A percentile compares a stretch with the other conserved stretches of the same genome.
phyloP scores from a whole-genome alignment of 2,113 vertebrate genomes.

The Centropus unirufus region DNA sequence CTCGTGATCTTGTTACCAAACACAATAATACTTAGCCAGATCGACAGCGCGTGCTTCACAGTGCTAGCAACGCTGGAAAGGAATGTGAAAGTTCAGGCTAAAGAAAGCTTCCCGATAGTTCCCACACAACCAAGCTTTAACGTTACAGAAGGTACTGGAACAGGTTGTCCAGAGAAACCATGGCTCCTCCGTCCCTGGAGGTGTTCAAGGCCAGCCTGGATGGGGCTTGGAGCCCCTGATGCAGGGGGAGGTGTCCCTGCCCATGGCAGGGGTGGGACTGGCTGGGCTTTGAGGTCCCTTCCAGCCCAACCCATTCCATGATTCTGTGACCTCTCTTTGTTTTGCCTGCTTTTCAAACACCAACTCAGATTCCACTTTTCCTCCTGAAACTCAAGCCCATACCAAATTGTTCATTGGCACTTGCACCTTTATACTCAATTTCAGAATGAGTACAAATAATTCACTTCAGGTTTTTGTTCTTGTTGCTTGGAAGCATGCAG shows the following conservation, averaged over 20 bases:
- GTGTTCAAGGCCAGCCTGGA: too few species aligned
- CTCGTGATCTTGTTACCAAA: constrained; percentile 92
- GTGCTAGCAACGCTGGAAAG: constrained; percentile 93
- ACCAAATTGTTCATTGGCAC: background rate
- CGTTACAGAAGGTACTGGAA: rapidly evolving
- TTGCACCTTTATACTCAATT: background rate
- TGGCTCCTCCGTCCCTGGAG: too few species aligned
- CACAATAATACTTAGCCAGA: constrained; percentile 95
- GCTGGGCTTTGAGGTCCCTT: too few species aligned
- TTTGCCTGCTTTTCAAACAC: background rate
- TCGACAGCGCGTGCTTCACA: constrained; percentile 93
- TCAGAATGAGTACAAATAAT: background rate
- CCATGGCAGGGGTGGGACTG: too few species aligned
- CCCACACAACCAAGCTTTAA: background rate
- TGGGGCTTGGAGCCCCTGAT: too few species aligned
- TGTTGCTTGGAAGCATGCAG: background rate
- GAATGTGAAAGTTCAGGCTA: background rate
- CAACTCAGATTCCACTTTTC: background rate
- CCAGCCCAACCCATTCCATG: too few species aligned
- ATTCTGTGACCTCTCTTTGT: background rate
- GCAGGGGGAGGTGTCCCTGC: too few species aligned
- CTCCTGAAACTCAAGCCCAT: background rate
- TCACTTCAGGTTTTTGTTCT: background rate
- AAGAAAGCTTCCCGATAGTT: background rate
- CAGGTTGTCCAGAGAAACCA: too few species aligned